Conservation (phyloP, 2,888 invertebrate species). For the Phymatocera aterrima region DNA sequence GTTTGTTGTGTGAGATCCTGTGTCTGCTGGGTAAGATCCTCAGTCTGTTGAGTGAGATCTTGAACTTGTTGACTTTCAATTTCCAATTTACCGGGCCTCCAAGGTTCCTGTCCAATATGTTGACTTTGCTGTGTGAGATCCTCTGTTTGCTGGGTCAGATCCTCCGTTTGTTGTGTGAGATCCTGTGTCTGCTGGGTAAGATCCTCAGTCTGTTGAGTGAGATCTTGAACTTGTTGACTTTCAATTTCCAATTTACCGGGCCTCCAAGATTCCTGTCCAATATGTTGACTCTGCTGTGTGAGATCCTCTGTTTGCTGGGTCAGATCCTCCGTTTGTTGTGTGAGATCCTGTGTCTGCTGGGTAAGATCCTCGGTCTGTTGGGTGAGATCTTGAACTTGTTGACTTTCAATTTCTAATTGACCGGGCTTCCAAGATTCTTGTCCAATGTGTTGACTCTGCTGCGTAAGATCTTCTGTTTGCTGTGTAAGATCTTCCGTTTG, state of each 20-base stretch:
- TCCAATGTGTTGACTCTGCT: conserved; percentile 57
- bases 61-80: conserved; percentile 41
- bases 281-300: background rate
- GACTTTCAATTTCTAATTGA: conserved; percentile 42
- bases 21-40: conserved; percentile 50
- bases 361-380: background rate
- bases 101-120: conserved; percentile 46
- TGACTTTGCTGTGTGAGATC: conserved; percentile 44
- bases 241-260: conserved; percentile 27
- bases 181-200: conserved; percentile 45
- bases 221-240: conserved; percentile 37
- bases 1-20: conserved; percentile 48
- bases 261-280: conserved; percentile 41
- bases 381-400: too few species aligned
- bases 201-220: conserved; percentile 36
- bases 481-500: conserved; percentile 42
- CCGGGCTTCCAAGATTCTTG: conserved; percentile 57
- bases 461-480: conserved; percentile 50
- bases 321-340: conserved; percentile 60
- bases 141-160: conserved; percentile 46
- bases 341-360: conserved; percentile 35
- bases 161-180: conserved; percentile 42
- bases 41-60: conserved; percentile 55
- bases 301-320: conserved; percentile 1
- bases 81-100: conserved; percentile 54